phyloP scores from a whole-genome alignment of 2,113 vertebrate species.

The Carassius carassius region DNA sequence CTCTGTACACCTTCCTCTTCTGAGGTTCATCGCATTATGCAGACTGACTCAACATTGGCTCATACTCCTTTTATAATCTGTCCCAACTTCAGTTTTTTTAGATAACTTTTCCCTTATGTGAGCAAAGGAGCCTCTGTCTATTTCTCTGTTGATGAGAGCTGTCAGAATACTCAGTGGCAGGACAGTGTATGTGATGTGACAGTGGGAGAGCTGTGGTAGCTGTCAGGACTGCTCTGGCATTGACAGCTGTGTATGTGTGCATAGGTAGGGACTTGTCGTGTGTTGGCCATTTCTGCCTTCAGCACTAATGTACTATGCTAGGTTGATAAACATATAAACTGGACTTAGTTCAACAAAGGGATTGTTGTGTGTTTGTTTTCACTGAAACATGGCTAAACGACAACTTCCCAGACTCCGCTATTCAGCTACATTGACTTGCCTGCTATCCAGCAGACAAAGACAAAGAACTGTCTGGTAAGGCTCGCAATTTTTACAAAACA shows the following conservation, averaged over 20 bases:
- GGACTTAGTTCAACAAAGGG: too few species aligned
- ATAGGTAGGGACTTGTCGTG: background rate
- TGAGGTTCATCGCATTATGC: constrained; percentile 5
- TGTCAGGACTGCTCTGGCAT: constrained; percentile 21
- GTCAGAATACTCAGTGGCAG: background rate
- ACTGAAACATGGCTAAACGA: too few species aligned
- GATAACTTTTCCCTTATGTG: background rate
- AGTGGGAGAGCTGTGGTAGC: constrained; percentile 8
- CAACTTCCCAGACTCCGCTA: too few species aligned
- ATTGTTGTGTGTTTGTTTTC: too few species aligned
- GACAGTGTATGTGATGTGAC: constrained; percentile 33
- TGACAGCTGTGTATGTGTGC: constrained; percentile 29
- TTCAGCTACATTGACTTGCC: too few species aligned
- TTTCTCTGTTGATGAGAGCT: constrained; percentile 3
- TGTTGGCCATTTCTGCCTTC: background rate
- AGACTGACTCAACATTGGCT: constrained; percentile 8
- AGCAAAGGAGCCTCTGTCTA: background rate
- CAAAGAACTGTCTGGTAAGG: too few species aligned
- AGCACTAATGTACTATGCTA: background rate
- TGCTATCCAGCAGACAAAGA: too few species aligned
- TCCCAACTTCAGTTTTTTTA: background rate
- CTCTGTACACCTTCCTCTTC: constrained; percentile 9
- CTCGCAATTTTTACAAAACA: too few species aligned
- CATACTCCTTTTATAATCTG: background rate
- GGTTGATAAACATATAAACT: background rate